phyloP scores from a whole-genome alignment of 1,140 invertebrate species.

The Carposina sasakii region DNA sequence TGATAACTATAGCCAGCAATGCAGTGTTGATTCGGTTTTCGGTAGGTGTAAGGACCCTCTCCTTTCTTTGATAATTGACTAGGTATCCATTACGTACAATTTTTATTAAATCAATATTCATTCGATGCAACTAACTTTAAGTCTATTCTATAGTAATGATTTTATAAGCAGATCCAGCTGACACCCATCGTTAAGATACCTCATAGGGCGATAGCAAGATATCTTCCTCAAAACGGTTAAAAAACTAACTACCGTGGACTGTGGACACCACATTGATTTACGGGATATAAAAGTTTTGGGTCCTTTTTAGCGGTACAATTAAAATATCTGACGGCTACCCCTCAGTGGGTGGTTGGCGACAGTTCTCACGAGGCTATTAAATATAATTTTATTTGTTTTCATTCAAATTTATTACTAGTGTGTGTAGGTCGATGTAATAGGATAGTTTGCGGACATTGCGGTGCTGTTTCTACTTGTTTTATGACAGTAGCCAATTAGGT shows the following conservation, averaged over 20 bases:
- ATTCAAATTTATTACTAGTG: constrained; percentile 39
- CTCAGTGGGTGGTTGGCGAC: constrained; percentile 67
- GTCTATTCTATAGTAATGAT: too few species aligned
- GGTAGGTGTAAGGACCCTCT: too few species aligned
- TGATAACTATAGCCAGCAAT: too few species aligned
- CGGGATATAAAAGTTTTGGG: constrained; percentile 58
- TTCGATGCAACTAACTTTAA: too few species aligned
- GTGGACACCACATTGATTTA: constrained; percentile 62
- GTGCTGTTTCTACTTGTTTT: constrained; percentile 40
- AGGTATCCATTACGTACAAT: too few species aligned
- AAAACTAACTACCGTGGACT: constrained; percentile 50
- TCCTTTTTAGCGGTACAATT: constrained; percentile 63
- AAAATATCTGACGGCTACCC: constrained; percentile 63
- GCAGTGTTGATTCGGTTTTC: too few species aligned
- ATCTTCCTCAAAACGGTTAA: constrained; percentile 16
- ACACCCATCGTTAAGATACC: too few species aligned
- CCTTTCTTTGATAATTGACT: too few species aligned
- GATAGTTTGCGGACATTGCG: constrained; percentile 41
- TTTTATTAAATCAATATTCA: too few species aligned
- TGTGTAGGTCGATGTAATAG: constrained; percentile 28
- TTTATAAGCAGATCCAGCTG: too few species aligned
- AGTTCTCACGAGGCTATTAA: constrained; percentile 70
- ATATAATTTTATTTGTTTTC: constrained; percentile 69
- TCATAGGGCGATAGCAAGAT: too few species aligned
- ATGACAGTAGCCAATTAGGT: constrained; percentile 34